phyloP scores from a whole-genome alignment of 2,888 invertebrate species.

The Epinotia brunnichana region DNA sequence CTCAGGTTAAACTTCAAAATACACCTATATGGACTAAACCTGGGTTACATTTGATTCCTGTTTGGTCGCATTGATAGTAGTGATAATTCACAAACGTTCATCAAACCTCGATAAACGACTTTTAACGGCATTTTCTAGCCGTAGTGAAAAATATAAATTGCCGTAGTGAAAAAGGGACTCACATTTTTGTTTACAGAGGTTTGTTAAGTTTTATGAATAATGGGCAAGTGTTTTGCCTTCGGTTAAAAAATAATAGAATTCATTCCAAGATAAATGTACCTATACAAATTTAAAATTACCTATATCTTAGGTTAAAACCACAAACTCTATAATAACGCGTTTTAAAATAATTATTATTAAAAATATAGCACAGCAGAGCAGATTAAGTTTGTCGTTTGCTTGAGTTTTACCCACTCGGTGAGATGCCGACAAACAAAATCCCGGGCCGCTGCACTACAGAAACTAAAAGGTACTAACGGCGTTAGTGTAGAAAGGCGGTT shows the following conservation, averaged over 20 bases:
- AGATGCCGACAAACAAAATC: background rate
- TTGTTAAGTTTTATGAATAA: no score
- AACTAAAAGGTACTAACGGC: slow-evolving; percentile 86
- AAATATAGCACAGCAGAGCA: no score
- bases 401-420: background rate
- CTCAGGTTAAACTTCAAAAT: background rate
- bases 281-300: background rate
- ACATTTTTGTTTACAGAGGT: no score
- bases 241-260: background rate
- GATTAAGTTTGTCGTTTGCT: no score
- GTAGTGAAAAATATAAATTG: no score
- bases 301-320: no score
- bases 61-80: no score
- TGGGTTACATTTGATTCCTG: background rate
- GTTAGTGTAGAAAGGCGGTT: slow-evolving; percentile 92
- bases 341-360: background rate
- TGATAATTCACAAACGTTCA: no score
- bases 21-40: background rate
- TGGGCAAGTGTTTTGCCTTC: no score
- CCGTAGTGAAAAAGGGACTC: no score
- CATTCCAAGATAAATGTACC: background rate
- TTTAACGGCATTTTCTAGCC: background rate
- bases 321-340: background rate
- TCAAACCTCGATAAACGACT: no score
- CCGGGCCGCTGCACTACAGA: background rate